Evolutionary conservation across 1,140 invertebrate species (phyloP).

Genomic region (Drosophila parvula): DNA sequence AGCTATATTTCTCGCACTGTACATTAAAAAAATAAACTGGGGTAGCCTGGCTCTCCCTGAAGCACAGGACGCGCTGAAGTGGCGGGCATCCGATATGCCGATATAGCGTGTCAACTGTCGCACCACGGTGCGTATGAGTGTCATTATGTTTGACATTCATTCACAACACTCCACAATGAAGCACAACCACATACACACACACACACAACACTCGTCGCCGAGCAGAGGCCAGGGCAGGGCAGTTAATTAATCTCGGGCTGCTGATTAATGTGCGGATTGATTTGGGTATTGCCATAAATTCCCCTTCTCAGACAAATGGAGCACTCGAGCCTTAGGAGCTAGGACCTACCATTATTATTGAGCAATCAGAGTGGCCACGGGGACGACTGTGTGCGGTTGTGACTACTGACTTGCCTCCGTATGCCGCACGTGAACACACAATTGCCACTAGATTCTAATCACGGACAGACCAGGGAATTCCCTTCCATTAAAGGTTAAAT

Average conservation of each 20-base stretch:
- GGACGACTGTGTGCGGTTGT: constrained; percentile 1
- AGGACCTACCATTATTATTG: constrained; percentile 23
- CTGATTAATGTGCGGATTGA: constrained; percentile 75
- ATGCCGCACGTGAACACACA: constrained; percentile 19
- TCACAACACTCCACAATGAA: constrained; percentile 55
- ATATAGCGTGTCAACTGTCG: constrained; percentile 54
- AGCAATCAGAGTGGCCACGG: constrained; percentile 10
- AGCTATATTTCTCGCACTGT: background rate
- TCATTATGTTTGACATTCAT: constrained; percentile 76
- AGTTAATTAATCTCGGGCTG: constrained; percentile 69
- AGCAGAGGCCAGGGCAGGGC: constrained; percentile 1
- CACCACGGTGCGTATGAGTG: constrained; percentile 76
- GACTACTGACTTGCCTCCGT: background rate
- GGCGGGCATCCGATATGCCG: constrained; percentile 18
- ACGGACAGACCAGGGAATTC: constrained; percentile 2
- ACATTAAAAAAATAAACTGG: background rate
- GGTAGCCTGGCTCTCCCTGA: background rate
- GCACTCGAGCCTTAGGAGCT: constrained; percentile 13
- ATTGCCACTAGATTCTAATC: constrained; percentile 32
- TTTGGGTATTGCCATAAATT: constrained; percentile 53
- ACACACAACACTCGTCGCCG: background rate
- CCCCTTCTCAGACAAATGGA: constrained; percentile 42
- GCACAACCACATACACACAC: background rate
- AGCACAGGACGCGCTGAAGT: constrained; percentile 24
- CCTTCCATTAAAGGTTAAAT: constrained; percentile 36